phyloP scores from a whole-genome alignment of 2,113 vertebrate genomes.

The Crotophaga sulcirostris region DNA sequence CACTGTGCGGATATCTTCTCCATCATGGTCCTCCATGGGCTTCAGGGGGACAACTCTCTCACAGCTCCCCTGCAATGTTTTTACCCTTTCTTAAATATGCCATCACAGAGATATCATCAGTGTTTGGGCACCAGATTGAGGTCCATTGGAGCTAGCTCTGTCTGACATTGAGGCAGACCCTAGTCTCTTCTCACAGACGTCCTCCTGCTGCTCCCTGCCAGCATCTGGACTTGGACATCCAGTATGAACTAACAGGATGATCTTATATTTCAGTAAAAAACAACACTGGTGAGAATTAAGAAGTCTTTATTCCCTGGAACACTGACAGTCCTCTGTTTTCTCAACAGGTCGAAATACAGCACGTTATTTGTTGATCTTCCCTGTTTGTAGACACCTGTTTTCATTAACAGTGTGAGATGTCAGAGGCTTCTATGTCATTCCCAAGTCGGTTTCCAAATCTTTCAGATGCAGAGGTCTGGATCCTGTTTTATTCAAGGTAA shows the following conservation, averaged over 20 bases:
- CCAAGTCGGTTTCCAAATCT: conserved; percentile 4
- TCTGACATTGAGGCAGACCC: rapidly evolving
- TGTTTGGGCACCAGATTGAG: not conserved
- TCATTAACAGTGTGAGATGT: not conserved
- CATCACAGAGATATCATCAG: no score
- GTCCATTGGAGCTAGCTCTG: not conserved
- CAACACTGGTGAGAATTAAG: rapidly evolving
- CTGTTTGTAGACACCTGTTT: not conserved
- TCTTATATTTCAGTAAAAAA: not conserved
- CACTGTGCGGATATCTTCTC: not conserved
- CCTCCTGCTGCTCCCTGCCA: not conserved
- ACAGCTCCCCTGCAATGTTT: not conserved
- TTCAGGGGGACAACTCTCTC: not conserved
- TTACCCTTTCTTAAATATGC: not conserved
- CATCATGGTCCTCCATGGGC: not conserved
- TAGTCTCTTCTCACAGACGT: not conserved
- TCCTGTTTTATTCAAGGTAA: not conserved
- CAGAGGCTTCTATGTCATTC: not conserved
- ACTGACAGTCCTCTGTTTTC: not conserved
- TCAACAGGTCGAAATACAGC: not conserved
- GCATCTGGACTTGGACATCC: rapidly evolving
- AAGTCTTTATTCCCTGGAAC: not conserved
- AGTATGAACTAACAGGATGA: not conserved
- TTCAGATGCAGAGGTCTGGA: not conserved
- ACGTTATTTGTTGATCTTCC: not conserved